Conservation (phyloP, 2,113 vertebrate genomes). For the Thryonomys swinderianus region DNA sequence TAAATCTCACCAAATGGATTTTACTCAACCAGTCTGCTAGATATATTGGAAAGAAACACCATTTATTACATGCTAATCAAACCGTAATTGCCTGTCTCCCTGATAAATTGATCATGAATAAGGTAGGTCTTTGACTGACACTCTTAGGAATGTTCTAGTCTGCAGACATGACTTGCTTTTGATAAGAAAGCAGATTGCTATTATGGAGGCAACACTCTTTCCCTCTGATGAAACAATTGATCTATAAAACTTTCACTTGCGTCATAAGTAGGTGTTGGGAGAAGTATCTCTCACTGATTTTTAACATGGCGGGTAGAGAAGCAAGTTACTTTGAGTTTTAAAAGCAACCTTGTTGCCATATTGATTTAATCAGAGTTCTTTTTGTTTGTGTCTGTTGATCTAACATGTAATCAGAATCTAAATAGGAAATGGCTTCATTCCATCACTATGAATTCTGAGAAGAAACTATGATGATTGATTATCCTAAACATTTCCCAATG, state of each 20-base stretch:
- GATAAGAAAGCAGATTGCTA: slow-evolving; percentile 74
- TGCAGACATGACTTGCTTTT: slow-evolving; percentile 46
- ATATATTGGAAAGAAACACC: slow-evolving; percentile 59
- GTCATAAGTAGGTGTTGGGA: slow-evolving; percentile 81
- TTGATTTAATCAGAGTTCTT: slow-evolving; percentile 85
- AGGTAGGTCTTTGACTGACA: slow-evolving; percentile 81
- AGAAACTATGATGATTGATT: neutral
- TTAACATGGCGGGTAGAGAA: slow-evolving; percentile 80
- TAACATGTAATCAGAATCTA: slow-evolving; percentile 82
- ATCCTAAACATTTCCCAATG: neutral
- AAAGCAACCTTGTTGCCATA: slow-evolving; percentile 81
- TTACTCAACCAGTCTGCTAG: slow-evolving; percentile 39
- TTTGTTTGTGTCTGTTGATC: slow-evolving; percentile 82
- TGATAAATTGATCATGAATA: slow-evolving; percentile 80
- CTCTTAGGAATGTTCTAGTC: slow-evolving; percentile 67
- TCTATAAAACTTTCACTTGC: slow-evolving; percentile 77
- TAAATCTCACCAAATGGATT: neutral
- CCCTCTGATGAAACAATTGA: slow-evolving; percentile 73
- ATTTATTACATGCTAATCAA: slow-evolving; percentile 81
- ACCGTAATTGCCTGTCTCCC: slow-evolving; percentile 79
- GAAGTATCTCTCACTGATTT: slow-evolving; percentile 76
- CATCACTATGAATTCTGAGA: slow-evolving; percentile 39
- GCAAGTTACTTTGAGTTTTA: slow-evolving; percentile 84
- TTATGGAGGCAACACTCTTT: slow-evolving; percentile 61
- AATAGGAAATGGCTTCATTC: slow-evolving; percentile 68